Evolutionary conservation across 2,113 vertebrate genomes (phyloP), one percentile per base, ranked within the genome.

Genomic region (Aspiorhynchus laticeps): DNA sequence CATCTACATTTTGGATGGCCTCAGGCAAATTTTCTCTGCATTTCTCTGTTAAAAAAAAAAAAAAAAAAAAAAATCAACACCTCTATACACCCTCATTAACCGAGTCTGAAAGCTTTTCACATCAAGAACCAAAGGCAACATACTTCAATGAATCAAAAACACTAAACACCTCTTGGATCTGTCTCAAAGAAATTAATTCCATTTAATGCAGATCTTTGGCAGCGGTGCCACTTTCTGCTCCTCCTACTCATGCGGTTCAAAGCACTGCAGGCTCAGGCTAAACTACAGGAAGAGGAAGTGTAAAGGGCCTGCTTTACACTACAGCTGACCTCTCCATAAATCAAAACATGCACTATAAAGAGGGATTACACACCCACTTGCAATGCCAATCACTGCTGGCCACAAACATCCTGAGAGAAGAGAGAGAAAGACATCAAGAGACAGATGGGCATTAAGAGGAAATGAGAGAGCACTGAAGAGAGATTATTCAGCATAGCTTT

Each of bases 321-420:
- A 36, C 65, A 81, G 81, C 17, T 78, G 80, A 71, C 69, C 43
- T 14, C 77, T 63, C 24, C 21, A 51, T 74, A 19, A 80, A 56
- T 78, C 84, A 88, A 61, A 86, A 46, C 61, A 74, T 7, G 24
- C 56, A n/a, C 38, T 73, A 8, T 63, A 65, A 59, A 48, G 19
- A 56, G 5, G 65, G 51, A 88, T 85, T 85, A 83, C 51, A 53
- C 38, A 73, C 12, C 67, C 24, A 48, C 53, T 75, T 59, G 51
- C 48, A 53, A 33, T 53, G 51, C 61, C 85, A 86, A 86, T 88
- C 85, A 71, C 65, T 76, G 76, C 56, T 41, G 80, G 69, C 84
- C 80, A 83, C 88, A 89, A 67, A 59, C 63, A 84, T 81, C 76
- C 63, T 12, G 41, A 53, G 53, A 33, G 7, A n/a, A 61, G 11